Base-by-base conservation (phyloP, 2,888 invertebrate species). In the Hypercompe scribonia region DNA sequence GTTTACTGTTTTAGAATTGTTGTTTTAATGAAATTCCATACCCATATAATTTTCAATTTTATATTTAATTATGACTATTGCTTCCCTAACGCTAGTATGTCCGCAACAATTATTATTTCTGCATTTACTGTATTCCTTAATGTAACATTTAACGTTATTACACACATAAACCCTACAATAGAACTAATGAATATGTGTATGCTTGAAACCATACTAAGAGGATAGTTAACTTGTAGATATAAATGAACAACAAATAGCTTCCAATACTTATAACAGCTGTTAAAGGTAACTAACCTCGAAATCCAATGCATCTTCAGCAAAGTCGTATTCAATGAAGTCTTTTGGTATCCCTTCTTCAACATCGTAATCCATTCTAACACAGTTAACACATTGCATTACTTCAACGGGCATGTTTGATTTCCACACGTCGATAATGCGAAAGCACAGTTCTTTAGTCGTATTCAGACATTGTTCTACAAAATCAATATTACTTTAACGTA, bases 251-350 rank as follows among this genome's bases (percentile, higher is more conserved):
- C 7, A 31, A 18, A 61, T 3, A 24, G 18, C 64, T 58, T 58
- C 4, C 18, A 31, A 7, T n/a, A 11, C 21, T 46, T n/a, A 11
- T n/a, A 73, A 58, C 71, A 71, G 65, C 71, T 74, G 74, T 71
- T 71, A 63, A 61, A 21, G 34, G n/a, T 36, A 42, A 90, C 94
- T 92, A 90, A 95, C 95, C 95, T 95, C 95, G 89, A 94, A 95
- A 82, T 95, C 94, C 84, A 94, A 81, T 18, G 95, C 95, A 89
- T 95, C 95, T 87, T 95, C 94, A 58, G 94, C 94, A 70, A 95
- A 95, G 81, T 95, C 95, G 77, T 89, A 95, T 79, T 95, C 95
- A 61, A 93, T 90, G 67, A 91, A 92, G 74, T 95, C 95, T 63
- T 89, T 90, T 21, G 93, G 92, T 68, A 94, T 89, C 36, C 95